Conservation (phyloP, 2,888 invertebrate species). For the Drosophila conformis region DNA sequence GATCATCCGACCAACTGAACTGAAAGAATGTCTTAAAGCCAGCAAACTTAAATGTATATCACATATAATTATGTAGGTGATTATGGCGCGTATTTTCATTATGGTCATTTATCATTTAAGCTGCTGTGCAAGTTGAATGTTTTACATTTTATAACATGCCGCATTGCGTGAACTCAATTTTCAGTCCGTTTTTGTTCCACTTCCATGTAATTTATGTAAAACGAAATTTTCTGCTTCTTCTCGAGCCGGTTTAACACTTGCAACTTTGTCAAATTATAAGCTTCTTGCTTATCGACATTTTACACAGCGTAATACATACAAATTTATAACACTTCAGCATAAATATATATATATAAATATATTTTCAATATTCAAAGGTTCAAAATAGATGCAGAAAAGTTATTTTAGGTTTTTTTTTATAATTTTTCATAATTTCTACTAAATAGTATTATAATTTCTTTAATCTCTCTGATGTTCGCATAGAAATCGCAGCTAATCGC, state of each 20-base stretch:
- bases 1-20: constrained; percentile 14
- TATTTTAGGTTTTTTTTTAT: not conserved
- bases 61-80: constrained; percentile 60
- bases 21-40: constrained; percentile 10
- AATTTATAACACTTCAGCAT: constrained; percentile 27
- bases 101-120: constrained; percentile 63
- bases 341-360: not conserved
- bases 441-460: constrained; percentile 5
- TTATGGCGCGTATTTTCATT: constrained; percentile 56
- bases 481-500: constrained; percentile 1
- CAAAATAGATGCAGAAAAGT: not conserved
- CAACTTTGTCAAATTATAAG: constrained; percentile 57
- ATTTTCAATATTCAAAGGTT: not conserved
- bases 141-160: constrained; percentile 67
- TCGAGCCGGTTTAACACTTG: constrained; percentile 54
- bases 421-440: not conserved
- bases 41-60: not conserved
- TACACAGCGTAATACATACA: constrained; percentile 29
- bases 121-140: constrained; percentile 60
- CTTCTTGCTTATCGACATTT: constrained; percentile 53
- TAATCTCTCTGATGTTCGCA: not conserved
- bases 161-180: constrained; percentile 58
- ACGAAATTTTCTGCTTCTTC: constrained; percentile 16
- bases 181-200: constrained; percentile 25
- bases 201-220: constrained; percentile 56